phyloP scores from a whole-genome alignment of 2,888 invertebrate species.

The Amphiduros pacificus region DNA sequence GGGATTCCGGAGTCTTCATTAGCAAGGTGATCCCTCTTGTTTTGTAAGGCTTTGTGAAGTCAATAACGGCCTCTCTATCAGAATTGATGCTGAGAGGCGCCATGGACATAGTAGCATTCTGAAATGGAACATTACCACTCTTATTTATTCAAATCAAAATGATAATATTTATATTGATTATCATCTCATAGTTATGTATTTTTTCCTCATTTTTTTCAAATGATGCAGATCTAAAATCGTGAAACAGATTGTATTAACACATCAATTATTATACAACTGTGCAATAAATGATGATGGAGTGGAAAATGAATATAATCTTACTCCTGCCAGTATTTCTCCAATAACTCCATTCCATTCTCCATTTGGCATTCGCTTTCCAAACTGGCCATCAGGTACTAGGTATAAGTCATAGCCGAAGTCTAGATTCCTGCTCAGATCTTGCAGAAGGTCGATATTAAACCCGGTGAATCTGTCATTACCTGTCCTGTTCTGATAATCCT shows the following conservation, averaged over 20 bases:
- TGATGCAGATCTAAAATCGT: too few relatives aligned
- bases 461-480: constrained; percentile 51
- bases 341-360: constrained; percentile 56
- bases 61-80: constrained; percentile 49
- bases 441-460: constrained; percentile 49
- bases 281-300: too few relatives aligned
- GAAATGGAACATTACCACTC: too few relatives aligned
- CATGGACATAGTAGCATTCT: constrained; percentile 56
- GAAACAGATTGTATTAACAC: too few relatives aligned
- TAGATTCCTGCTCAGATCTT: constrained; percentile 39
- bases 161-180: too few relatives aligned
- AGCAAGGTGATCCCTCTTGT: constrained; percentile 53
- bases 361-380: constrained; percentile 38
- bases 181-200: too few relatives aligned
- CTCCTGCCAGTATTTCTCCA: constrained; percentile 52
- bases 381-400: constrained; percentile 51
- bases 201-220: too few relatives aligned
- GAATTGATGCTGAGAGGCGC: constrained; percentile 54
- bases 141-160: too few relatives aligned
- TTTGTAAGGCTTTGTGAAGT: constrained; percentile 57
- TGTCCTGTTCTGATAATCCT: constrained; percentile 34
- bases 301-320: too few relatives aligned
- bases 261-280: too few relatives aligned
- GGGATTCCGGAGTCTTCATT: constrained; percentile 45
- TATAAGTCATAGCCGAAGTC: constrained; percentile 49